These are phyloP conservation scores for Hyperoodon ampullatus DNA, from an alignment of 2,113 vertebrate species.

Conservation along the genomic window DNA sequence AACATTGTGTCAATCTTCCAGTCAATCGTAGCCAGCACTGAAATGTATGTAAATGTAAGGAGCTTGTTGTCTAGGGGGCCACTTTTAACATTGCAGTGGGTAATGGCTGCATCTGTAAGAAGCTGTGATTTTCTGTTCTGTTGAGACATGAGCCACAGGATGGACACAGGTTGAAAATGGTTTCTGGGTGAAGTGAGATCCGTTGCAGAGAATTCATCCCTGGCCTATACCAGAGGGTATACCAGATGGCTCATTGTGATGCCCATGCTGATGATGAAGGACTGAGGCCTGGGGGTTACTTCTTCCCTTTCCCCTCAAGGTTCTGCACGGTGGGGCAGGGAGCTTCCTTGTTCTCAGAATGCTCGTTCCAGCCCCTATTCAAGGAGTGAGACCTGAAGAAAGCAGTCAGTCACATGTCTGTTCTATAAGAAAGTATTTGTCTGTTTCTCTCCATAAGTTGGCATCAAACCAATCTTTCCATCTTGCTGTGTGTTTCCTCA, in stretches of 20 bases:
- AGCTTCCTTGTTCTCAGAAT: background rate
- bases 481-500: conserved; percentile 69
- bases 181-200: background rate
- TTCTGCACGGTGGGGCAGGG: background rate
- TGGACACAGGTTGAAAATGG: background rate
- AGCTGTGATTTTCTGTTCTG: background rate
- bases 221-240: too few species aligned
- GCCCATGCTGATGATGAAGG: background rate
- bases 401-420: background rate
- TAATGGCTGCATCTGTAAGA: background rate
- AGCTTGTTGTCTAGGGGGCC: background rate
- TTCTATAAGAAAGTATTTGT: background rate
- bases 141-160: background rate
- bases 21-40: background rate
- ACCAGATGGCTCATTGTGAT: background rate
- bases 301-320: background rate
- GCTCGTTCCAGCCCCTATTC: background rate
- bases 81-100: background rate
- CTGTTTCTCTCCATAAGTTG: background rate
- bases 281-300: background rate
- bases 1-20: background rate
- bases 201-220: background rate
- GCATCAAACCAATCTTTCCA: background rate
- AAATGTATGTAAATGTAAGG: background rate
- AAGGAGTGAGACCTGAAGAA: background rate